Evolutionary conservation across 2,888 invertebrate genomes (phyloP).

Genomic region (Lasiommata megera): DNA sequence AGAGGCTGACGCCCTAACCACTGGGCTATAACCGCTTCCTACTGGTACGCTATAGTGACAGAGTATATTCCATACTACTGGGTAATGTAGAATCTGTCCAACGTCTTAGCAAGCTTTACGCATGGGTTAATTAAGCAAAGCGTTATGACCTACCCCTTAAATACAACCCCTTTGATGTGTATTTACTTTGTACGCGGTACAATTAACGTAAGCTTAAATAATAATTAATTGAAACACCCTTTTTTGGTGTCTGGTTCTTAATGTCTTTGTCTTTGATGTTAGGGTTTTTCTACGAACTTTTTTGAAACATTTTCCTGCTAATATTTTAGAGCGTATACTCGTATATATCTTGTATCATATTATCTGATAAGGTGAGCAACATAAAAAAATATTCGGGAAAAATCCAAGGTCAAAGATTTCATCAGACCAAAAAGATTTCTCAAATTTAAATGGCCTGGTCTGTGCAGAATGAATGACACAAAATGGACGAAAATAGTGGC

Average conservation of each 20-base stretch:
- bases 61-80: background rate
- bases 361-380: too few relatives aligned
- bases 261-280: background rate
- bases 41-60: too few relatives aligned
- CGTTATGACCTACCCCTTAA: background rate
- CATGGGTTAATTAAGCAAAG: background rate
- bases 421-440: too few relatives aligned
- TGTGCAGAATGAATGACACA: too few relatives aligned
- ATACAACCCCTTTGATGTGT: conserved; percentile 4
- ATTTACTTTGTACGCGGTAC: background rate
- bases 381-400: too few relatives aligned
- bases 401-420: too few relatives aligned
- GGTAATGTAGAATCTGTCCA: background rate
- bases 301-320: too few relatives aligned
- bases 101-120: background rate
- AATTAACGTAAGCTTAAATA: background rate
- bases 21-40: too few relatives aligned
- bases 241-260: background rate
- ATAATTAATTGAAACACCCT: background rate
- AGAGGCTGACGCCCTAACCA: too few relatives aligned
- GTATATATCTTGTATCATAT: too few relatives aligned
- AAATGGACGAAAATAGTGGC: too few relatives aligned
- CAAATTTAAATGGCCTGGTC: too few relatives aligned
- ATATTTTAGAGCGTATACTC: background rate
- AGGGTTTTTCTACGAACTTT: background rate